Base-by-base conservation (phyloP, 1,140 invertebrate genomes). In the Drosophila lini region DNA sequence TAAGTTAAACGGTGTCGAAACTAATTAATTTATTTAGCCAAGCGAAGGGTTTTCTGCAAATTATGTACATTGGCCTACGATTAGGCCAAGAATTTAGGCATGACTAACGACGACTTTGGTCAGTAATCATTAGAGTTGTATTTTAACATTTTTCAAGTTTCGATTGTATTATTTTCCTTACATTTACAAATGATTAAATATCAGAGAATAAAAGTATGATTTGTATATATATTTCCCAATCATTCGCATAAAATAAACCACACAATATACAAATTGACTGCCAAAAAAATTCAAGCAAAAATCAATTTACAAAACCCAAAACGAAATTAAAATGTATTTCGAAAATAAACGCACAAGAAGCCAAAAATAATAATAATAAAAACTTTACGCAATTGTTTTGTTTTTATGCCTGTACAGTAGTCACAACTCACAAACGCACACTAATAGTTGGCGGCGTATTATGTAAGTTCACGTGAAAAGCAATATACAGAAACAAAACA, bases 401-500 rank as follows among this genome's bases (percentile, higher is more conserved):
- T 16, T 15, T 38, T 41, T 34, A 34, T 32, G 53, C 31, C 42
- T 41, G 69, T 74, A 75, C 70, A 55, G 32, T 41, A 73, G 25
- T 53, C 34, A 59, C 15, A n/a, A 22, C 25, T 31, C 16, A 70
- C 19, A 70, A 19, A 36, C 31, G 38, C 16, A 47, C 36, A n/a
- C 13, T 34, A 56, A 40, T 60, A 32, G 48, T 22, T 36, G 16
- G 11, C 50, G 6, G 50, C 11, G 16, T 38, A 82, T 83, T 78
- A 82, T 82, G 80, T 60, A 83, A 82, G 48, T 71, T 47, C 69
- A 74, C 75, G 79, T 82, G 64, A 80, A 83, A 69, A 83, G 32
- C 76, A 76, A 60, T 38, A 61, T 42, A 68, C 47, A 73, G 36
- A 45, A 55, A 67, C 22, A 62, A 48, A 9, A n/a, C 1, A 22